Base-by-base conservation (phyloP, 2,888 invertebrate species). In the Pandemis cinnamomeana region DNA sequence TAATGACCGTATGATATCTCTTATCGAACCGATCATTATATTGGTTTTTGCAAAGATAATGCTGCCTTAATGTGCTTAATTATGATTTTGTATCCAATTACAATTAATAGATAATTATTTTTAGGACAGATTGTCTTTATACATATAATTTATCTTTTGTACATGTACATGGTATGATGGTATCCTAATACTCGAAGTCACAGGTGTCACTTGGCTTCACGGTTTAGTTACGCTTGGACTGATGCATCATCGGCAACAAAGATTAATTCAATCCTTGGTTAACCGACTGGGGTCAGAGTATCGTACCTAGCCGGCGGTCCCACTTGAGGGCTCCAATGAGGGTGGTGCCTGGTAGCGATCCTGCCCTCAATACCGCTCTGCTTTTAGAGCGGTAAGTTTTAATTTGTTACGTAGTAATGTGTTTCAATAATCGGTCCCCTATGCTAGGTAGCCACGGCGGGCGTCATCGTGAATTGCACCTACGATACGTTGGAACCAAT, bases 1-100 rank as follows among this genome's bases (percentile, higher is more conserved):
- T 73, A 73, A 70, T 73, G 69, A 60, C 69, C 58, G 10, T 72
- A 58, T 73, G 20, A 20, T 61, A 71, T 60, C 27, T 46, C 48
- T 46, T 73, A 74, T 74, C 74, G 27, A 53, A 46, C 42, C 55
- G 74, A 74, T 74, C 69, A 74, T 67, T 60, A 66, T 73, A 74
- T 74, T 61, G 53, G 70, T 36, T 41, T 71, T 74, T 67, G 70
- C 70, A 41, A 70, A 61, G 74, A 74, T 71, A 74, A 55, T 11
- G 44, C 58, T 61, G 48, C n/a, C 48, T 68, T 64, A 68, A 58
- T 63, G 62, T 67, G 71, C 41, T 36, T 67, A 67, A 72, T 72
- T 71, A 67, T 48, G 64, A 46, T 46, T 15, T 70, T 70, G 61
- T 48, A 42, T 64, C 36, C 41, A 67, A 58, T 55, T 20, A 13